Percentiles rank a stretch among this genome's conserved stretches.
phyloP scores from a whole-genome alignment of 2,888 invertebrate species.

The Drosophila antonietae region DNA sequence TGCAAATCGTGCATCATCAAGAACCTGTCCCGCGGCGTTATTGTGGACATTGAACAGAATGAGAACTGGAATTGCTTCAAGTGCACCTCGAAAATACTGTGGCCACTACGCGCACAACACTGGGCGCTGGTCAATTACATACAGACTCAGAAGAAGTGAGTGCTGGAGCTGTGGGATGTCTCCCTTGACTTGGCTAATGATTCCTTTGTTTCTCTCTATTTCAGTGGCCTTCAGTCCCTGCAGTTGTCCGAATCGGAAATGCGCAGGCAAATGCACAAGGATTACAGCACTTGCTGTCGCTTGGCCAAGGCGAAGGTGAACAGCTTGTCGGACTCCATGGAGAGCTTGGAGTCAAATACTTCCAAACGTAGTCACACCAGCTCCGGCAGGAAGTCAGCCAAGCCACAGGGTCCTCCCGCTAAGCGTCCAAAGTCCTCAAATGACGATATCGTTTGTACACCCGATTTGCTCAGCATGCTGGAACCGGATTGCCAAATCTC shows the following conservation, averaged over 20 bases:
- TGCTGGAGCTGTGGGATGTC: neutral
- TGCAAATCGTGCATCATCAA: slow-evolving; percentile 91
- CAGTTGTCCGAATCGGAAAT: slow-evolving; percentile 75
- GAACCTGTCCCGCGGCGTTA: slow-evolving; percentile 88
- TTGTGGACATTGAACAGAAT: slow-evolving; percentile 90
- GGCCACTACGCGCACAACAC: slow-evolving; percentile 88
- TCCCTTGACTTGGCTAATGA: neutral
- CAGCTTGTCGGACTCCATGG: slow-evolving; percentile 80
- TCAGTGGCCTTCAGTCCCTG: slow-evolving; percentile 68
- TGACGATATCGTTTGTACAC: slow-evolving; percentile 87
- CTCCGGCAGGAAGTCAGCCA: slow-evolving; percentile 53
- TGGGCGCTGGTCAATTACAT: slow-evolving; percentile 90
- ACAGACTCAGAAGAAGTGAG: slow-evolving; percentile 86
- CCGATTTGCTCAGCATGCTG: slow-evolving; percentile 85
- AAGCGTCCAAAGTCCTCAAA: slow-evolving; percentile 79
- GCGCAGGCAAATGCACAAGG: slow-evolving; percentile 72
- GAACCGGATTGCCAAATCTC: slow-evolving; percentile 83
- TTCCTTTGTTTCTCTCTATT: slow-evolving; percentile 37
- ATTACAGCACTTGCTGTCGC: slow-evolving; percentile 82
- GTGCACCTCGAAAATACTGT: slow-evolving; percentile 89
- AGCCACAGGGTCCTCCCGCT: slow-evolving; percentile 35
- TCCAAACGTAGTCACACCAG: slow-evolving; percentile 76
- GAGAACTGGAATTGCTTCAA: slow-evolving; percentile 93
- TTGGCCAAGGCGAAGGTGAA: slow-evolving; percentile 76
- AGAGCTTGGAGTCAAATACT: slow-evolving; percentile 76